Evolutionary conservation across 1,140 invertebrate species (phyloP).

Genomic region (Drosophila obscura): DNA sequence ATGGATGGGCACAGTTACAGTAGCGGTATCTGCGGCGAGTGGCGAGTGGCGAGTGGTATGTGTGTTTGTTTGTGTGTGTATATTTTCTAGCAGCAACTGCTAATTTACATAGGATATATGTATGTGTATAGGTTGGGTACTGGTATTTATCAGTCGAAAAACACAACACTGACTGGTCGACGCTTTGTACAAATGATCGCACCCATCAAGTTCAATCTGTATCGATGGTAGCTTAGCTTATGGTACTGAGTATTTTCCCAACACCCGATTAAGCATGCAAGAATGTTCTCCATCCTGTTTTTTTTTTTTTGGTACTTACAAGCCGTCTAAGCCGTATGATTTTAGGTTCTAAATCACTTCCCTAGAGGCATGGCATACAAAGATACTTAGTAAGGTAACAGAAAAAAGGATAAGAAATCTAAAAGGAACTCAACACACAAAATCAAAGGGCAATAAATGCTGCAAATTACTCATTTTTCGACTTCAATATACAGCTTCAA

Average conservation of each 20-base stretch:
- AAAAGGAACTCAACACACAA: slow-evolving; percentile 27
- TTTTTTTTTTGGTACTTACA: too few species aligned
- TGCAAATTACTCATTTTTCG: slow-evolving; percentile 13
- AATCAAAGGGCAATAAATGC: slow-evolving; percentile 15
- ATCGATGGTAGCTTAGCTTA: too few species aligned
- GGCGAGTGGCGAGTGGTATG: slow-evolving; percentile 2
- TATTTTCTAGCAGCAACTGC: slow-evolving; percentile 54
- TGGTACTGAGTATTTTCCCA: too few species aligned
- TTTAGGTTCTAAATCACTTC: not conserved
- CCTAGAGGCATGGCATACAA: slow-evolving; percentile 16
- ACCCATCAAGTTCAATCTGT: too few species aligned
- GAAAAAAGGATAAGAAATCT: slow-evolving; percentile 14
- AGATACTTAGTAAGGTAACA: slow-evolving; percentile 9
- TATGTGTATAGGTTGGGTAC: not conserved
- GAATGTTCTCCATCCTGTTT: too few species aligned
- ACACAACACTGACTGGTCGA: too few species aligned
- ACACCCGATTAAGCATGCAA: too few species aligned
- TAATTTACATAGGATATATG: slow-evolving; percentile 39
- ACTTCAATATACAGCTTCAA: slow-evolving; percentile 28
- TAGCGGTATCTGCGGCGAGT: slow-evolving; percentile 12
- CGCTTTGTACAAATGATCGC: too few species aligned
- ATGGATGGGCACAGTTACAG: slow-evolving; percentile 8
- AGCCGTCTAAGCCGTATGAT: not conserved
- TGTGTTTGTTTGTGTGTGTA: slow-evolving; percentile 40
- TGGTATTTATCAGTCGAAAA: slow-evolving; percentile 5